Evolutionary conservation across 2,113 vertebrate genomes (phyloP).

Genomic region (Mionectes macconnelli): DNA sequence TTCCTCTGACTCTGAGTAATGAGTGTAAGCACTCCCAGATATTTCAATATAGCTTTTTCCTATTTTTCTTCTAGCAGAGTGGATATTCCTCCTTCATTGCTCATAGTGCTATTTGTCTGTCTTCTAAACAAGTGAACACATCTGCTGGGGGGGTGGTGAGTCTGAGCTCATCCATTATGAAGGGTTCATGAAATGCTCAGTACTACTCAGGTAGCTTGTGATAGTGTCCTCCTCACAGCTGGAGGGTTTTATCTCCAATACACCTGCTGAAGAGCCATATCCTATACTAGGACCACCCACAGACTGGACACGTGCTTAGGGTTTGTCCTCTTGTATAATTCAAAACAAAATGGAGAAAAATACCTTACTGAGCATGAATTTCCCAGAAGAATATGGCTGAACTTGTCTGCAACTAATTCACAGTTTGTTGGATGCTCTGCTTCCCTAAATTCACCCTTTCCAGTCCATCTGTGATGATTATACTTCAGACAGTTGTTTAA

Average conservation of each 20-base stretch:
- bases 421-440: fast-evolving
- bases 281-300: neutral
- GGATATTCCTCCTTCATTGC: neutral
- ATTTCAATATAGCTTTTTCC: neutral
- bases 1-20: neutral
- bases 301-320: fast-evolving
- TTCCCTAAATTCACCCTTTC: neutral
- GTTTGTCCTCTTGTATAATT: fast-evolving
- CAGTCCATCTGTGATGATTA: neutral
- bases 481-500: neutral
- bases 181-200: neutral
- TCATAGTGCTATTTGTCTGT: neutral
- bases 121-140: neutral
- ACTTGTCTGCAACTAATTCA: neutral
- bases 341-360: neutral
- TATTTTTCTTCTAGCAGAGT: neutral
- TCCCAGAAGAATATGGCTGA: neutral
- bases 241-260: neutral
- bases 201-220: neutral
- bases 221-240: neutral
- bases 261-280: neutral
- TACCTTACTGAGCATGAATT: neutral
- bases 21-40: neutral
- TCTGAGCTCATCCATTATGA: neutral
- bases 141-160: neutral